These are phyloP conservation scores for Cephus runcator DNA, from an alignment of 2,888 invertebrate species.

Conservation along the genomic window DNA sequence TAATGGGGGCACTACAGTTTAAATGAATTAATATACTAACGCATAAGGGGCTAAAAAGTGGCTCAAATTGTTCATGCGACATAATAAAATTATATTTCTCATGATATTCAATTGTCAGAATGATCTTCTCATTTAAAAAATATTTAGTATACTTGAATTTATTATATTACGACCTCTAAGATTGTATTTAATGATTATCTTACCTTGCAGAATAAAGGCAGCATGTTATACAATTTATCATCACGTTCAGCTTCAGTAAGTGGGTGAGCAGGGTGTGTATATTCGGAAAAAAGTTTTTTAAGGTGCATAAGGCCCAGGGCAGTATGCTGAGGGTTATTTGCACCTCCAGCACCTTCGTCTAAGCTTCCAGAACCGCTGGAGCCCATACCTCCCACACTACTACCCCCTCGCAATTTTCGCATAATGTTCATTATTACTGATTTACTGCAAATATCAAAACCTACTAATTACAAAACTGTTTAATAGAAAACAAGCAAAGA, in stretches of 20 bases:
- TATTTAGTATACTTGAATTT: neutral
- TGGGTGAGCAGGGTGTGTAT: slow-evolving; percentile 87
- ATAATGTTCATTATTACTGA: slow-evolving; percentile 83
- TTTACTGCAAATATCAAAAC: neutral
- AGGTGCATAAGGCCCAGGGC: slow-evolving; percentile 95
- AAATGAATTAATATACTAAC: neutral
- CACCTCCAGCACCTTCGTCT: slow-evolving; percentile 71
- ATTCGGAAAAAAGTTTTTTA: slow-evolving; percentile 95
- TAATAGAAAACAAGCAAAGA: neutral
- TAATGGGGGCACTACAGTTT: neutral
- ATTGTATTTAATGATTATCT: slow-evolving; percentile 20
- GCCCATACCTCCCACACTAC: slow-evolving; percentile 66
- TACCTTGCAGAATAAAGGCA: slow-evolving; percentile 98
- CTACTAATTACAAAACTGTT: neutral
- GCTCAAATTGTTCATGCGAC: neutral
- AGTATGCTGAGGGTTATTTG: slow-evolving; percentile 79
- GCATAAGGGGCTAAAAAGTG: neutral
- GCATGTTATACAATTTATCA: slow-evolving; percentile 95
- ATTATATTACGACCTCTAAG: neutral
- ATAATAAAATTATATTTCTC: neutral
- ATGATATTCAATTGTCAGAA: neutral
- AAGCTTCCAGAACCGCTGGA: slow-evolving; percentile 66
- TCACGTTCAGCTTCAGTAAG: slow-evolving; percentile 86
- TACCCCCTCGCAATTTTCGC: slow-evolving; percentile 84
- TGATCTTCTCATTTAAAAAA: neutral